These are phyloP conservation scores for Cheilinus undulatus DNA, from an alignment of 2,113 vertebrate genomes.

Conservation along the genomic window DNA sequence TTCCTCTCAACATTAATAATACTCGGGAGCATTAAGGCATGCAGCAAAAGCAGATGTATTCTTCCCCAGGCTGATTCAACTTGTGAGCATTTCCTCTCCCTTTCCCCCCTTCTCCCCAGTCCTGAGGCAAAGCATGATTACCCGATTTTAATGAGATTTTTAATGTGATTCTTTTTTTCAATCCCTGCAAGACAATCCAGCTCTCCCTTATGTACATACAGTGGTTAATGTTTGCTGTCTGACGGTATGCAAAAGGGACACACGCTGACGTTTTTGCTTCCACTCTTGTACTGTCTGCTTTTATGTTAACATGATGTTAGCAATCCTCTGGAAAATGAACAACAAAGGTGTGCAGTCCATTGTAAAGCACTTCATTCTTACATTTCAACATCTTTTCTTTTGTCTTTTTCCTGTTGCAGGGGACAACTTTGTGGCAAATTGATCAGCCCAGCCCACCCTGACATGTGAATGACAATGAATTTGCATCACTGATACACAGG, in stretches of 20 bases:
- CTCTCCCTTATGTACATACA: constrained; percentile 68
- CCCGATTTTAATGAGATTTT: constrained; percentile 83
- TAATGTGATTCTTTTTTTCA: constrained; percentile 66
- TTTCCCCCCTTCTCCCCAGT: constrained; percentile 34
- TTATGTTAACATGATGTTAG: constrained; percentile 13
- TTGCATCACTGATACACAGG: constrained; percentile 11
- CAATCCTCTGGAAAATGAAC: neutral
- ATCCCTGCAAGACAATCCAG: constrained; percentile 65
- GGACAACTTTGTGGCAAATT: neutral
- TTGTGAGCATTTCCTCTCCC: constrained; percentile 74
- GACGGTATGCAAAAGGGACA: constrained; percentile 52
- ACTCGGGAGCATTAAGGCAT: constrained; percentile 78
- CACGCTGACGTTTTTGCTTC: constrained; percentile 47
- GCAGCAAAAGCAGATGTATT: constrained; percentile 80
- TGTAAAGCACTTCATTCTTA: neutral
- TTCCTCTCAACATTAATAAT: constrained; percentile 79
- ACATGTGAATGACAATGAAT: constrained; percentile 14
- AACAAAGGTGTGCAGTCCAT: constrained; percentile 2
- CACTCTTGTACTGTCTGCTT: constrained; percentile 10
- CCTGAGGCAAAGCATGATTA: constrained; percentile 81
- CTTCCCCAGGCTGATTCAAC: constrained; percentile 77
- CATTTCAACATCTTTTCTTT: neutral
- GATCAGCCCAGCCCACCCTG: neutral
- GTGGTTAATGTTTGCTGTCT: constrained; percentile 66
- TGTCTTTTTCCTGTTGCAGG: neutral